Evolutionary conservation across 2,888 invertebrate species (phyloP), one percentile per base, ranked within the genome.

Genomic region (Isotomurus palustris): DNA sequence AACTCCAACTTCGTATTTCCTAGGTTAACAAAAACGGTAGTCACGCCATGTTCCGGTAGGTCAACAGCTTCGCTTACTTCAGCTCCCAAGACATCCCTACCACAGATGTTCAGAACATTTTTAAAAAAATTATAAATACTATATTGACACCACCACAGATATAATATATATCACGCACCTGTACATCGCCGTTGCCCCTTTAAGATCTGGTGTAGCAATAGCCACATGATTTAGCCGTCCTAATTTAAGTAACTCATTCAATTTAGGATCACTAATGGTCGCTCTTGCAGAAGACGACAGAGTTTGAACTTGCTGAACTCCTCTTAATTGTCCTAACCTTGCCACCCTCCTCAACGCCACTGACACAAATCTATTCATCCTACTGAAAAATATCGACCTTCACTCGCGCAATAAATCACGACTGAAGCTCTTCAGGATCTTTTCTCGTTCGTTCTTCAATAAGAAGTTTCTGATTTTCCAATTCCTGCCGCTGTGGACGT

Each of bases 1-100:
- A 83, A 73, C 76, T 82, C 82, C 44, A 82, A 75, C 72, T 82
- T 82, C 3, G 81, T 78, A 67, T 82, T 81, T 41, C 79, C 79
- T 19, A 82, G 73, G 54, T 80, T 76, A n/a, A 83, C 79, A 74
- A 82, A 83, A 10, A 82, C 81, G 5, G 81, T 80, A 56, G 78
- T 78, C 2, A 82, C 82, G 8, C 82, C 82, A 74, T 82, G 82
- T 10, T 80, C 80, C 21, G 78, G 78, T 57, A 78, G 76, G 27
- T 78, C 65, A 47, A 71, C 66, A 2, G 72, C 64, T n/a, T 67
- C 67, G 60, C 75, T 75, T 3, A 82, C 80, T 72, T 78, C 75
- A 8, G 79, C 81, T 29, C 79, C 79, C 28, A 82, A 73, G 25
- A 79, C 73, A 72, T 81, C 78, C 65, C 76, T 74, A 48, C 2